phyloP scores from a whole-genome alignment of 1,140 invertebrate species.

The Macrosteles quadrilineatus region DNA sequence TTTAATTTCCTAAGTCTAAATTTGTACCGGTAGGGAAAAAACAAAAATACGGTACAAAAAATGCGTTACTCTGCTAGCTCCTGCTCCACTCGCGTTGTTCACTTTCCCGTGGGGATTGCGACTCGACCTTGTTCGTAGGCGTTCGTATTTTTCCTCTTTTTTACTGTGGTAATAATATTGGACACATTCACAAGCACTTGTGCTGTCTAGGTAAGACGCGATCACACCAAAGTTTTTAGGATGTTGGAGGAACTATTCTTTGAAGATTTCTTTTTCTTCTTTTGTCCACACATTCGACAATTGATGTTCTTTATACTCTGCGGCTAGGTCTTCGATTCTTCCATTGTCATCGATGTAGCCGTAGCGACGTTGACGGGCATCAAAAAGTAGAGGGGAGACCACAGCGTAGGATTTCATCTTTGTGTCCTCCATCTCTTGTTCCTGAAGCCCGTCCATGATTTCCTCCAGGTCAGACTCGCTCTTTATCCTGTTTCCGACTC shows the following conservation, averaged over 20 bases:
- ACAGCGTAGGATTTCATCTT: neutral
- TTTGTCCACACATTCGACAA: neutral
- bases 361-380: neutral
- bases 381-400: neutral
- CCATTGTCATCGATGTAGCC: neutral
- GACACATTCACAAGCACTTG: neutral
- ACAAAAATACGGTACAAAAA: no score
- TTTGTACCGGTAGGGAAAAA: no score
- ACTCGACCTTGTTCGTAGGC: neutral
- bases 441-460: conserved; percentile 96
- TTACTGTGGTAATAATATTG: neutral
- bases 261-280: neutral
- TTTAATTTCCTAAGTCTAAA: no score
- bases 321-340: neutral
- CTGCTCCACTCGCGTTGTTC: no score
- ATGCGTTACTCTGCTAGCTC: no score
- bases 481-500: conserved; percentile 89
- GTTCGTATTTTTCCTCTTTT: neutral
- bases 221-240: neutral
- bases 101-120: neutral
- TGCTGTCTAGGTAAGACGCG: neutral
- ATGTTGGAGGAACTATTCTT: neutral
- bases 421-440: conserved; percentile 68
- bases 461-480: conserved; percentile 97
- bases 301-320: neutral